A percentile compares a stretch with the other conserved stretches of the same genome.
These are phyloP conservation scores for Temnothorax nylanderi DNA, from an alignment of 1,140 invertebrate species.

Conservation along the genomic window DNA sequence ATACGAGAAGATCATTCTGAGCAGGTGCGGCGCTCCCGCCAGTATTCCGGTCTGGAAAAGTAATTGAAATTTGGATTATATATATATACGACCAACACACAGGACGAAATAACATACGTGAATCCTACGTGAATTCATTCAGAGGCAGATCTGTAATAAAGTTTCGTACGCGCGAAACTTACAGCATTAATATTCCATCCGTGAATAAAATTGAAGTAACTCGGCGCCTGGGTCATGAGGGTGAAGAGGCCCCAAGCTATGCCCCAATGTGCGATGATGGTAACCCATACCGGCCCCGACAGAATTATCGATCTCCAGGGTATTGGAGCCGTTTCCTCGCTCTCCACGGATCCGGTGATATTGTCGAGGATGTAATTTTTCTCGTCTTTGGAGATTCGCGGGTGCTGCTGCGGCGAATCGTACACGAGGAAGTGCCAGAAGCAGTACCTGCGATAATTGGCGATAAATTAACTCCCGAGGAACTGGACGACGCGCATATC, in stretches of 20 bases:
- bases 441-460: slow-evolving; percentile 73
- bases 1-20: slow-evolving; percentile 88
- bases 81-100: neutral
- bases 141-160: neutral
- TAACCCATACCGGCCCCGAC: slow-evolving; percentile 92
- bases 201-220: slow-evolving; percentile 94
- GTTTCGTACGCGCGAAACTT: slow-evolving; percentile 65
- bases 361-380: slow-evolving; percentile 87
- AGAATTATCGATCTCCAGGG: slow-evolving; percentile 92
- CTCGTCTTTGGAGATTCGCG: slow-evolving; percentile 90
- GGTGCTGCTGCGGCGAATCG: slow-evolving; percentile 91
- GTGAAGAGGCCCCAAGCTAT: slow-evolving; percentile 95
- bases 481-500: neutral
- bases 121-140: neutral
- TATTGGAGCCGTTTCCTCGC: slow-evolving; percentile 84
- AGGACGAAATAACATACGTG: neutral
- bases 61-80: neutral
- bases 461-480: neutral
- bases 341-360: slow-evolving; percentile 84
- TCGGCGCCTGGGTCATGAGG: slow-evolving; percentile 93
- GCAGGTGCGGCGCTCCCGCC: slow-evolving; percentile 89
- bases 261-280: slow-evolving; percentile 91
- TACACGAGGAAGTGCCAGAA: slow-evolving; percentile 89
- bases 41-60: slow-evolving; percentile 87
- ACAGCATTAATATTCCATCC: slow-evolving; percentile 93